Conservation (phyloP, 2,113 vertebrate genomes). For the Actinemys pallida region DNA sequence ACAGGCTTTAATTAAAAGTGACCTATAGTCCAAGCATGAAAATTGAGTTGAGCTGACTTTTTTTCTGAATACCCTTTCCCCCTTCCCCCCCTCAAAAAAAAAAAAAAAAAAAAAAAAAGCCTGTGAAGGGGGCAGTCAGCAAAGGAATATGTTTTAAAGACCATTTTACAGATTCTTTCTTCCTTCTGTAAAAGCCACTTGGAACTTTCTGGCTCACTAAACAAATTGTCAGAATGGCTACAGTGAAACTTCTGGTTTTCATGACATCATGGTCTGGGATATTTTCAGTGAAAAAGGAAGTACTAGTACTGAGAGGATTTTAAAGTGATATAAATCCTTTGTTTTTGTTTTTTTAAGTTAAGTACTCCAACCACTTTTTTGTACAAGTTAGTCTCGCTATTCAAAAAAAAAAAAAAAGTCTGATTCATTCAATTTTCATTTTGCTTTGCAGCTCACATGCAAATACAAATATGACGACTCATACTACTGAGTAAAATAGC, state of each 20-base stretch:
- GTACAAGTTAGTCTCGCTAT: not conserved
- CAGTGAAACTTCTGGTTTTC: not conserved
- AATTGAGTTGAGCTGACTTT: not conserved
- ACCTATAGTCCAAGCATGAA: not conserved
- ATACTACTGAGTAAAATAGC: not conserved
- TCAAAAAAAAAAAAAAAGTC: not conserved
- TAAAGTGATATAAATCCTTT: not conserved
- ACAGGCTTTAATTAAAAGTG: not conserved
- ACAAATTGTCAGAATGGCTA: not conserved
- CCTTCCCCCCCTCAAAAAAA: too few relatives aligned
- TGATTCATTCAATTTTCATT: not conserved
- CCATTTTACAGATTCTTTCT: not conserved
- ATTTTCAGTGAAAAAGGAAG: not conserved
- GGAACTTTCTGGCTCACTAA: not conserved
- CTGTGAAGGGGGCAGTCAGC: not conserved
- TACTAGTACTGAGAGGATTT: not conserved
- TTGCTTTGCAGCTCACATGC: not conserved
- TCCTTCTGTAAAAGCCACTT: not conserved
- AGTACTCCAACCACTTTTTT: not conserved
- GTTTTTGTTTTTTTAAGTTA: not conserved
- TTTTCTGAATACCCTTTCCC: not conserved
- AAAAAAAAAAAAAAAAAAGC: not conserved
- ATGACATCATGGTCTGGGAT: not conserved
- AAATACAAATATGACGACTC: fast-evolving
- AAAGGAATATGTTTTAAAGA: not conserved